A percentile compares a stretch with the other conserved stretches of the same genome.
Evolutionary conservation across 2,797 vertebrate species (phyloP).

Genomic region (Poeciliopsis paucimaculata): DNA sequence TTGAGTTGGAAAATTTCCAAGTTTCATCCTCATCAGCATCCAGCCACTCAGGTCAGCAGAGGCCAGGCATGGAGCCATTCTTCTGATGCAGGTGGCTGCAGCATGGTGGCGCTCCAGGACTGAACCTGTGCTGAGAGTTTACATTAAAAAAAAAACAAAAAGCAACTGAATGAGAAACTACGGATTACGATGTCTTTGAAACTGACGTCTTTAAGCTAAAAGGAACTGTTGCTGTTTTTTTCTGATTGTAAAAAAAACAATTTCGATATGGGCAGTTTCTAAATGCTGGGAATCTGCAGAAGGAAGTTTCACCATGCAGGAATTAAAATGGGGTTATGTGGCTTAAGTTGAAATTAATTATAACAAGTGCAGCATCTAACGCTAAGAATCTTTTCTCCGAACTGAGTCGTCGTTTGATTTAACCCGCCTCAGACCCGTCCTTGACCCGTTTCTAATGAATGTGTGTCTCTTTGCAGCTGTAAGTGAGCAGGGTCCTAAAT

Average conservation of each 20-base stretch:
- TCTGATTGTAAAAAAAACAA: not conserved
- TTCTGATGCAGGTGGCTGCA: not conserved
- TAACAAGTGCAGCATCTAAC: not conserved
- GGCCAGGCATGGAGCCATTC: not conserved
- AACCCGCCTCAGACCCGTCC: constrained; percentile 26
- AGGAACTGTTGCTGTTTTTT: not conserved
- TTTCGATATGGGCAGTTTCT: not conserved
- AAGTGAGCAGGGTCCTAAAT: constrained; percentile 57
- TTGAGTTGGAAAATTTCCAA: too few species aligned
- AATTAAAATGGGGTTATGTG: not conserved
- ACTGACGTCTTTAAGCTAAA: not conserved
- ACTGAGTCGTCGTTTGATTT: constrained; percentile 5
- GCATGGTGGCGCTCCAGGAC: not conserved
- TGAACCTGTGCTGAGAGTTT: not conserved
- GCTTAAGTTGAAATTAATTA: not conserved
- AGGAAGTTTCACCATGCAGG: not conserved
- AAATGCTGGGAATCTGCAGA: not conserved
- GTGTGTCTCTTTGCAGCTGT: constrained; percentile 34
- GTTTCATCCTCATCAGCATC: not conserved
- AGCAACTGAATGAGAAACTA: not conserved
- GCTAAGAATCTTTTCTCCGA: not conserved
- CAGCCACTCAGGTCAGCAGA: not conserved
- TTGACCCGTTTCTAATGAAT: constrained; percentile 49
- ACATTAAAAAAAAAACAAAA: too few species aligned
- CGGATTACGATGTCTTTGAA: not conserved